These are phyloP conservation scores for Argopecten irradians DNA, from an alignment of 1,140 invertebrate species.

Conservation along the genomic window DNA sequence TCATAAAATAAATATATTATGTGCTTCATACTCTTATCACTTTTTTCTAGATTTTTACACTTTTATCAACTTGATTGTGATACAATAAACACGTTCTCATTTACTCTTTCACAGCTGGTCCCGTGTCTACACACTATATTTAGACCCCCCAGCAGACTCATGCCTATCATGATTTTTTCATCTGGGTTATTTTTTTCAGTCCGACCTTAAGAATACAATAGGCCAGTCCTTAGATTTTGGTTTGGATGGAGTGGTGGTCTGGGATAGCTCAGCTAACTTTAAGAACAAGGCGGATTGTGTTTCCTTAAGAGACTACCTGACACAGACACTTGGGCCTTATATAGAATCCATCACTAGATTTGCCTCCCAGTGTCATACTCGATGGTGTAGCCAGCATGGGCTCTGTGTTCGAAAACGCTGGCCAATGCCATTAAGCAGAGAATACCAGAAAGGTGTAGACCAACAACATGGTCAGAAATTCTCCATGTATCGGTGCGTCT, in stretches of 20 bases:
- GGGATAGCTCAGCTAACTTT: slow-evolving; percentile 42
- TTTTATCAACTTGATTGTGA: too few species aligned
- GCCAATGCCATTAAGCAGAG: background rate
- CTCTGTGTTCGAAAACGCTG: background rate
- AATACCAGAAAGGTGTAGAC: background rate
- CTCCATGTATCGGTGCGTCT: background rate
- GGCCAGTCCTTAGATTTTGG: slow-evolving; percentile 45
- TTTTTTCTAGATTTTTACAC: background rate
- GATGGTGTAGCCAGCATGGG: background rate
- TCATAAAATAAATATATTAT: too few species aligned
- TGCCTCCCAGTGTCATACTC: slow-evolving; percentile 16
- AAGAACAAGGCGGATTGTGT: slow-evolving; percentile 18
- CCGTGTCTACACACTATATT: too few species aligned
- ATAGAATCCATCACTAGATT: background rate
- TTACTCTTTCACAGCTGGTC: too few species aligned
- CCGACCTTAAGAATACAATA: slow-evolving; percentile 41
- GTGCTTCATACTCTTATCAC: too few species aligned
- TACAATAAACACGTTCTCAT: too few species aligned
- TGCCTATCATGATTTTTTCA: background rate
- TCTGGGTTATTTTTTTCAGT: slow-evolving; percentile 13
- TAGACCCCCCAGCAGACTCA: background rate
- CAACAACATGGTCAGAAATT: background rate
- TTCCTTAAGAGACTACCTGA: slow-evolving; percentile 11
- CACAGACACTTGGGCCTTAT: slow-evolving; percentile 27
- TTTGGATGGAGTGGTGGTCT: slow-evolving; percentile 44